Evolutionary conservation across 2,797 vertebrate genomes (phyloP).

Genomic region (Neostethus bicornis): DNA sequence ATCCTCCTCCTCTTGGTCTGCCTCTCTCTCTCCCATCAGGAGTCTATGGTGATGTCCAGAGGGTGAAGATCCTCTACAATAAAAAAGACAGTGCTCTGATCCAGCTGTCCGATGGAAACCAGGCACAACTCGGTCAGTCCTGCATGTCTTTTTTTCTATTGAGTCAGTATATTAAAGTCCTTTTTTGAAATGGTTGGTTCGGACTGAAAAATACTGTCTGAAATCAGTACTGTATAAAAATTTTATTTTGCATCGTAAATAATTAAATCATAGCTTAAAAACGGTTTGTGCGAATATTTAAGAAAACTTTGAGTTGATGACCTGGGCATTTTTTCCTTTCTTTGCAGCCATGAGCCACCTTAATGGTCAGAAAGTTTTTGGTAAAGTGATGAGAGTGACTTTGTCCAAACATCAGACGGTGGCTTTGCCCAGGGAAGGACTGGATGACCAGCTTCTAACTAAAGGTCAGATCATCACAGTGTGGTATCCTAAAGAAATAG

Average conservation of each 20-base stretch:
- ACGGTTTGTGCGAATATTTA: too few relatives aligned
- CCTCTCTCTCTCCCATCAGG: conserved; percentile 73
- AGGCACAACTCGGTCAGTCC: conserved; percentile 93
- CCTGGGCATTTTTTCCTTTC: neutral
- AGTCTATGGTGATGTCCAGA: conserved; percentile 98
- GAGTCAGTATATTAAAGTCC: neutral
- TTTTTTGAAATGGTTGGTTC: too few relatives aligned
- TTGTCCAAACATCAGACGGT: conserved; percentile 98
- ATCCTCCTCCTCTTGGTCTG: conserved; percentile 5
- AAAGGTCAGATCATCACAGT: conserved; percentile 81
- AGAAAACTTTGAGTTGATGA: too few relatives aligned
- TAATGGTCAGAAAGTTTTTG: conserved; percentile 98
- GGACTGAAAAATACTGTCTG: too few relatives aligned
- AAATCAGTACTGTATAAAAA: too few relatives aligned
- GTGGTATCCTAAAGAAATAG: too few relatives aligned
- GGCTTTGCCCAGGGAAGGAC: conserved; percentile 93
- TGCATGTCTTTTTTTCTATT: neutral
- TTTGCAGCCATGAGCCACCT: conserved; percentile 96
- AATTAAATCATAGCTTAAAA: too few relatives aligned
- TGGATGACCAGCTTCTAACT: conserved; percentile 96
- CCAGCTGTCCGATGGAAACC: conserved; percentile 96
- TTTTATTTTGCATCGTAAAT: too few relatives aligned
- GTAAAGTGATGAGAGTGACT: conserved; percentile 97
- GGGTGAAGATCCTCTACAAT: conserved; percentile 99
- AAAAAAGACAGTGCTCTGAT: conserved; percentile 99